Conservation (phyloP, 2,888 invertebrate species). For the Meliscaeva auricollis region DNA sequence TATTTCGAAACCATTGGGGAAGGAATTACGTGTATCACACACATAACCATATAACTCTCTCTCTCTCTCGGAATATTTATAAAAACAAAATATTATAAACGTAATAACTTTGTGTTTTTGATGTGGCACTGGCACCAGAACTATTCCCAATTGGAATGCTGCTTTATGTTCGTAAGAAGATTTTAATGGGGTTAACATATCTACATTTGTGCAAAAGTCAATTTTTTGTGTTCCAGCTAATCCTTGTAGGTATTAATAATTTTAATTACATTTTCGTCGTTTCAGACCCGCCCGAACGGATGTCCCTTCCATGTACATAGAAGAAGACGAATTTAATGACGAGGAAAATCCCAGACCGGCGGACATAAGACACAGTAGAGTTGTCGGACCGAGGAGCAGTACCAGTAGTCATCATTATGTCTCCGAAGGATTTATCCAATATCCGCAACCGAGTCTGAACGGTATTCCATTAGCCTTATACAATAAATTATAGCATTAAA, state of each 20-base stretch:
- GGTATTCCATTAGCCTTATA: conserved; percentile 84
- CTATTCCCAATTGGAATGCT: conserved; percentile 16
- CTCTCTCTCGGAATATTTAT: background rate
- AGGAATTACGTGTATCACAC: conserved; percentile 4
- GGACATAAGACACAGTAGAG: conserved; percentile 79
- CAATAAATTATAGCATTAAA: conserved; percentile 81
- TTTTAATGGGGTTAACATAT: conserved; percentile 22
- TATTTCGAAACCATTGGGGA: conserved; percentile 38
- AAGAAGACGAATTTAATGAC: conserved; percentile 83
- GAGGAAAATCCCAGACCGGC: conserved; percentile 81
- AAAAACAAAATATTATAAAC: background rate
- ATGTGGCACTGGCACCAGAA: conserved; percentile 16
- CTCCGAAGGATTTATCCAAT: conserved; percentile 84
- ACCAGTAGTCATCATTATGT: conserved; percentile 83
- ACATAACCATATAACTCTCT: background rate
- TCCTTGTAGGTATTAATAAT: conserved; percentile 15
- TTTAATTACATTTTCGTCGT: conserved; percentile 43
- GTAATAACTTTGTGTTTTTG: conserved; percentile 21
- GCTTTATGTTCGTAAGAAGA: conserved; percentile 1
- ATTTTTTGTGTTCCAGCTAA: background rate
- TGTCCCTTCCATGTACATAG: conserved; percentile 84
- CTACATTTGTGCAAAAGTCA: background rate
- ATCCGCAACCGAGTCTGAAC: conserved; percentile 84
- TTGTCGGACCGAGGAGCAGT: conserved; percentile 78
- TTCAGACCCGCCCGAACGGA: conserved; percentile 83